Percentiles rank a stretch among this genome's conserved stretches.
Evolutionary conservation across 2,888 invertebrate species (phyloP).

Genomic region (Spisula subtruncata): DNA sequence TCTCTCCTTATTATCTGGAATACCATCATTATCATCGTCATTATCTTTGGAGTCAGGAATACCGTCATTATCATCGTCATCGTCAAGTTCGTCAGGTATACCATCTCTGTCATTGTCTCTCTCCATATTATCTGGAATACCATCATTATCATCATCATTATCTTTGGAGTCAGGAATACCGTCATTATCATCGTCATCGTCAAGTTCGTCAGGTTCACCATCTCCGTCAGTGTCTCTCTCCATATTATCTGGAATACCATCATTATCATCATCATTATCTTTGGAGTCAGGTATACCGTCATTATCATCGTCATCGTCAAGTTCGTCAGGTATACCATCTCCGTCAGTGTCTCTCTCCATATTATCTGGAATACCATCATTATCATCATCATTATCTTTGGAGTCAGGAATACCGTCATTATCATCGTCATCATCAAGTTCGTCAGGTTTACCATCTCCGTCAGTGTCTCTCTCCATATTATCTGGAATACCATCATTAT

Average conservation of each 20-base stretch:
- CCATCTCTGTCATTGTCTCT: conserved; percentile 54
- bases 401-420: conserved; percentile 79
- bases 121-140: conserved; percentile 77
- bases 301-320: conserved; percentile 80
- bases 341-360: conserved; percentile 67
- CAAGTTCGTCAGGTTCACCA: conserved; percentile 81
- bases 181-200: conserved; percentile 78
- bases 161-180: conserved; percentile 76
- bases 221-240: conserved; percentile 83
- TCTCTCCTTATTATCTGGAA: conserved; percentile 77
- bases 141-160: conserved; percentile 78
- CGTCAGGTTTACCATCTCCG: conserved; percentile 83
- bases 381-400: conserved; percentile 75
- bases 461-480: conserved; percentile 80
- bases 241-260: conserved; percentile 78
- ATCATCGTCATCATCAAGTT: conserved; percentile 75
- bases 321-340: conserved; percentile 60
- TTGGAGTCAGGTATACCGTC: conserved; percentile 81
- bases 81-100: conserved; percentile 70
- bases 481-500: conserved; percentile 82
- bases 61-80: conserved; percentile 82
- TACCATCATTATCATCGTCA: conserved; percentile 82
- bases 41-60: conserved; percentile 79
- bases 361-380: conserved; percentile 78
- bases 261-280: conserved; percentile 80